Conservation (phyloP, 2,797 vertebrate genomes). For the Pteropus rufus region DNA sequence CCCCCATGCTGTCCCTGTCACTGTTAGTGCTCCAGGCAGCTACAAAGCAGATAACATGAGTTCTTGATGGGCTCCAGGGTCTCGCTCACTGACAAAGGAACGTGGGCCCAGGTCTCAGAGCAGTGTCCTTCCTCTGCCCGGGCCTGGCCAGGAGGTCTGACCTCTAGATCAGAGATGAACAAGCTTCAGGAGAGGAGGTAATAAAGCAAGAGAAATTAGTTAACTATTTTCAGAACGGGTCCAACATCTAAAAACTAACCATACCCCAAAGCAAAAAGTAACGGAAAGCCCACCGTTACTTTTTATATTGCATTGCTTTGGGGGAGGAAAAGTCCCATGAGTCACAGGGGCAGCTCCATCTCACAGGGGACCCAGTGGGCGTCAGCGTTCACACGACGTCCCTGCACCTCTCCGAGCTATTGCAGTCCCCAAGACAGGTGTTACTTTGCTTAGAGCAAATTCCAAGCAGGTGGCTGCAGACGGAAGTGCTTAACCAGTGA, state of each 20-base stretch:
- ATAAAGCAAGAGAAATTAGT: background rate
- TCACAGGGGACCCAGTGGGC: background rate
- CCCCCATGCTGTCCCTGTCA: background rate
- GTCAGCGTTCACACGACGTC: rapidly evolving
- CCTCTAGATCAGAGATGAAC: background rate
- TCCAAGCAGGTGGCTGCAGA: background rate
- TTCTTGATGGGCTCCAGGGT: background rate
- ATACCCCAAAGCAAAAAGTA: background rate
- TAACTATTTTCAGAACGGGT: background rate
- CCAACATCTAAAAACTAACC: background rate
- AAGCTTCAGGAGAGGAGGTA: background rate
- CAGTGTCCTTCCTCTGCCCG: background rate
- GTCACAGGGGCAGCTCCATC: background rate
- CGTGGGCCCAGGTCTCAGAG: background rate
- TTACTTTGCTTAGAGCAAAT: rapidly evolving
- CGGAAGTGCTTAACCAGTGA: background rate
- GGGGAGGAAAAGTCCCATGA: background rate
- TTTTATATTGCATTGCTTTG: background rate
- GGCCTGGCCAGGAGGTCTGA: background rate
- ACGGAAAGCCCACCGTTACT: too few species aligned
- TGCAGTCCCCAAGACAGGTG: background rate
- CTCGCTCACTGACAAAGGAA: too few species aligned
- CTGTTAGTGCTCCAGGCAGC: background rate
- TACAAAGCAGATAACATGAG: background rate
- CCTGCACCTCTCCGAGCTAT: rapidly evolving